phyloP scores from a whole-genome alignment of 2,113 vertebrate genomes.

The Fulica atra region DNA sequence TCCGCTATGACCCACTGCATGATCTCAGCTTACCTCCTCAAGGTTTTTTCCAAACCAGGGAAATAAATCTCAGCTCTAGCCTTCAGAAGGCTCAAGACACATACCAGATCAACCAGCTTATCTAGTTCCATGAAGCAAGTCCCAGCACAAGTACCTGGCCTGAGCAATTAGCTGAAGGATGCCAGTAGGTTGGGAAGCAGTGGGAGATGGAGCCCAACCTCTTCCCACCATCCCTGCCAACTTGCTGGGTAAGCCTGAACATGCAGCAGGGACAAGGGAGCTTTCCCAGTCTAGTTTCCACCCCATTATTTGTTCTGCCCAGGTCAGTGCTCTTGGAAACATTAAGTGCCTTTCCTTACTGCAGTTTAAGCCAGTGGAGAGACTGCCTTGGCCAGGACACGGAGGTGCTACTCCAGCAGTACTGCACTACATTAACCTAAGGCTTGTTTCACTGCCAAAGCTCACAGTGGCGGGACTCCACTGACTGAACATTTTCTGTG shows the following conservation, averaged over 20 bases:
- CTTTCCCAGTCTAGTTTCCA: not conserved
- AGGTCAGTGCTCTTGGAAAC: not conserved
- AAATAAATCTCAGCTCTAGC: not conserved
- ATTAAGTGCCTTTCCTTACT: not conserved
- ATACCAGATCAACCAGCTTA: not conserved
- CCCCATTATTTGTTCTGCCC: not conserved
- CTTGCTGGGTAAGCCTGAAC: not conserved
- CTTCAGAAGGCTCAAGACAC: accelerated
- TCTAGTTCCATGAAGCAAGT: not conserved
- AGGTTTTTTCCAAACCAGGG: not conserved
- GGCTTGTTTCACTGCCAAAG: not conserved
- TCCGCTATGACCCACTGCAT: not conserved
- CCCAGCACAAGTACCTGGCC: not conserved
- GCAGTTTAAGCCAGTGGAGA: not conserved
- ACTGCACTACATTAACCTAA: not conserved
- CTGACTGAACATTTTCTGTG: not conserved
- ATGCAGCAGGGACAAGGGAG: accelerated
- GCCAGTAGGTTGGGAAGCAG: not conserved
- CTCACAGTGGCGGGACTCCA: not conserved
- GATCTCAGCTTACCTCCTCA: not conserved
- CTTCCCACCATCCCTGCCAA: not conserved
- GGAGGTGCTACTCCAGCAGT: not conserved
- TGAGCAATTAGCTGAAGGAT: not conserved
- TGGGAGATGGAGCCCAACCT: not conserved
- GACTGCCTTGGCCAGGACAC: not conserved